These are phyloP conservation scores for Ceraclea dissimilis DNA, from an alignment of 2,888 invertebrate genomes.

Conservation along the genomic window DNA sequence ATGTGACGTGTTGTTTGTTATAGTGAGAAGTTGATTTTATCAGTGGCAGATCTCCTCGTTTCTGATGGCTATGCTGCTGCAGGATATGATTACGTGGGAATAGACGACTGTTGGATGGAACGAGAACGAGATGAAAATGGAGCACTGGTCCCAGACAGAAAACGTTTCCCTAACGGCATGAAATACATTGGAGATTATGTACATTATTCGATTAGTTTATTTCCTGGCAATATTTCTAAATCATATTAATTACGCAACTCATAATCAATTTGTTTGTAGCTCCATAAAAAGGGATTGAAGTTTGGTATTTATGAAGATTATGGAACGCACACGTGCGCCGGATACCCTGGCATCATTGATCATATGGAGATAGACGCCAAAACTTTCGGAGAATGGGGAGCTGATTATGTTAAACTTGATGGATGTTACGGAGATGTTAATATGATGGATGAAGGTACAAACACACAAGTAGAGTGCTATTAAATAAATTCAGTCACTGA, in stretches of 20 bases:
- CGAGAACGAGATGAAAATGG: constrained; percentile 40
- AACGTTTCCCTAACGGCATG: constrained; percentile 55
- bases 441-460: constrained; percentile 43
- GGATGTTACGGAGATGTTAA: constrained; percentile 62
- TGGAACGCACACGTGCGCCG: constrained; percentile 68
- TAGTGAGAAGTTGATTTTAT: constrained; percentile 48
- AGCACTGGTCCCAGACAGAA: constrained; percentile 46
- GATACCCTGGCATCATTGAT: constrained; percentile 64
- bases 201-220: constrained; percentile 28
- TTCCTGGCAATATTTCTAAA: too few relatives aligned
- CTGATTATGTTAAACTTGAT: constrained; percentile 75
- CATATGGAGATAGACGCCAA: constrained; percentile 60
- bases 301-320: constrained; percentile 76
- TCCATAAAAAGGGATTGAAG: constrained; percentile 62
- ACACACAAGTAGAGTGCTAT: neutral
- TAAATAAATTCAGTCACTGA: too few relatives aligned
- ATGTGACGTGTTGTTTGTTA: constrained; percentile 21
- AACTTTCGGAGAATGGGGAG: constrained; percentile 70
- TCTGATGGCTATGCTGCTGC: constrained; percentile 52
- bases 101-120: constrained; percentile 57
- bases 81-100: constrained; percentile 53
- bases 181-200: constrained; percentile 53
- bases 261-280: constrained; percentile 41
- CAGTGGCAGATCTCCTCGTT: constrained; percentile 48
- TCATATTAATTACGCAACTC: too few relatives aligned